phyloP scores from a whole-genome alignment of 30 jellyfish, hydroid and myxozoan species.

The Hydractinia echinata region DNA sequence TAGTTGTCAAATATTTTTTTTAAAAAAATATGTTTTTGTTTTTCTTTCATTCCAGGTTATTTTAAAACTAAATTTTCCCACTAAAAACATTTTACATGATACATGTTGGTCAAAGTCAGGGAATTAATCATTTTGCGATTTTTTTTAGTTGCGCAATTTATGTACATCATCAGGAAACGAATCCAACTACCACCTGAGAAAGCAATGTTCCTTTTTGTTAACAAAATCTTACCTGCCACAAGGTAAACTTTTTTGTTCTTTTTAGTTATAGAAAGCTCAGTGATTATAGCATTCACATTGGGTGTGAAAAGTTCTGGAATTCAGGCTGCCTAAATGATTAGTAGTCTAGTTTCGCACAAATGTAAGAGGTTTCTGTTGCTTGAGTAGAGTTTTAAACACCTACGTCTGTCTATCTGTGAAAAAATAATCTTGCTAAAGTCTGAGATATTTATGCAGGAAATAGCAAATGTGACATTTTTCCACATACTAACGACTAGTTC shows the following conservation, averaged over 20 bases:
- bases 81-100: not conserved
- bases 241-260: conserved; percentile 30
- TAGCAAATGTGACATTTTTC: too few species aligned
- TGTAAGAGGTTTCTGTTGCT: too few species aligned
- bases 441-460: too few species aligned
- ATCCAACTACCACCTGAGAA: conserved; percentile 96
- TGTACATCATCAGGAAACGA: conserved; percentile 95
- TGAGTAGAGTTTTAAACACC: too few species aligned
- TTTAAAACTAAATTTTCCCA: not conserved
- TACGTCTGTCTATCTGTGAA: too few species aligned
- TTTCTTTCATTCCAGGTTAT: not conserved
- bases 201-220: conserved; percentile 95
- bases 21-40: not conserved
- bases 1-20: not conserved
- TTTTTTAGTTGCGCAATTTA: conserved; percentile 90
- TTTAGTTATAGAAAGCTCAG: not conserved
- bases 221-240: conserved; percentile 86
- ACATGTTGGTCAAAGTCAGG: not conserved
- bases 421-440: too few species aligned
- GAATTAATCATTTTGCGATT: not conserved
- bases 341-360: too few species aligned
- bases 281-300: too few species aligned
- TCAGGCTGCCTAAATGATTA: too few species aligned
- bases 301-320: too few species aligned
- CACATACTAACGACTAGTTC: too few species aligned